phyloP scores from a whole-genome alignment of 2,113 vertebrate genomes.

The Pachyramphus minor region DNA sequence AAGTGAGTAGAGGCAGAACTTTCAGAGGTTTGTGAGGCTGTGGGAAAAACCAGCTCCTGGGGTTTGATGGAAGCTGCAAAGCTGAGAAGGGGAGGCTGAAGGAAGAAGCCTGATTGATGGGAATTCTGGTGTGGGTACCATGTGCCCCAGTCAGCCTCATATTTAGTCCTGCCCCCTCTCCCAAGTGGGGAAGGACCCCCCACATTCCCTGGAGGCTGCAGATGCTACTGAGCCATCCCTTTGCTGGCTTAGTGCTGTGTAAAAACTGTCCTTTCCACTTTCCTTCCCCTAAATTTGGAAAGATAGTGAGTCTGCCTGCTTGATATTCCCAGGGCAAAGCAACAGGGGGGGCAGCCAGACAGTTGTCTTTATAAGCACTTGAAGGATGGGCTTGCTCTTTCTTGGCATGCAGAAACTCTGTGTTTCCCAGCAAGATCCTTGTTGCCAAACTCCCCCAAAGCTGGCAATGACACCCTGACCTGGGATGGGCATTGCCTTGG shows the following conservation, averaged over 20 bases:
- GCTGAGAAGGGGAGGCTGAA: neutral
- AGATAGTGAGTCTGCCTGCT: conserved; percentile 27
- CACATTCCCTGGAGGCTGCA: neutral
- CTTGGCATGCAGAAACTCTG: neutral
- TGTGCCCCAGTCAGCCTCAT: neutral
- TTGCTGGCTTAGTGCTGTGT: neutral
- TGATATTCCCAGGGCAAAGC: conserved; percentile 21
- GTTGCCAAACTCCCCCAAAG: neutral
- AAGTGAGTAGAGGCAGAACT: neutral
- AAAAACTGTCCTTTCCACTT: neutral
- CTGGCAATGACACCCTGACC: neutral
- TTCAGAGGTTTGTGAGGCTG: fast-evolving
- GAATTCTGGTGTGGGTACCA: neutral
- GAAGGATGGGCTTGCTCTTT: conserved; percentile 30
- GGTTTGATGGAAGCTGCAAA: neutral
- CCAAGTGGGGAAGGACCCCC: neutral
- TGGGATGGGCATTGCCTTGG: neutral
- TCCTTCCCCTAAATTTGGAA: neutral
- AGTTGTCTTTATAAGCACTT: conserved; percentile 3
- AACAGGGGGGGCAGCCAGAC: neutral
- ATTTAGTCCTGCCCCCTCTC: neutral
- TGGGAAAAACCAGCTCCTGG: neutral
- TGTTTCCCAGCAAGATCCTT: neutral
- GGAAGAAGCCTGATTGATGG: neutral
- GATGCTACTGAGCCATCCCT: neutral